Percentiles rank a stretch among this genome's conserved stretches.
Evolutionary conservation across 2,888 invertebrate species (phyloP).

Genomic region (Epirrhoe tristata): DNA sequence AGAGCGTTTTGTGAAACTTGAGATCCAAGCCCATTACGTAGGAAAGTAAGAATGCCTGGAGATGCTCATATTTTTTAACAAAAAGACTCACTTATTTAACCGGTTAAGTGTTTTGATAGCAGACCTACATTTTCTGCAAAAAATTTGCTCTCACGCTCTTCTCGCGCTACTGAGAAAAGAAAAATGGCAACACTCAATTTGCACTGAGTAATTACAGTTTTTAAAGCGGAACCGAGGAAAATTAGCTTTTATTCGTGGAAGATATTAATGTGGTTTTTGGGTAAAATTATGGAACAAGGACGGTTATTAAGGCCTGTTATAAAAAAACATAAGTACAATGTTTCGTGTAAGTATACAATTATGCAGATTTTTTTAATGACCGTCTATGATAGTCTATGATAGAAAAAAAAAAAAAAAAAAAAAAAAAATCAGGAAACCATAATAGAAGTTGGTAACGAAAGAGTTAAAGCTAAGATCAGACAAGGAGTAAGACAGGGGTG

Average conservation of each 20-base stretch:
- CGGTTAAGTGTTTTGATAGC: conserved; percentile 40
- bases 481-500: too few species aligned
- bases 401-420: too few species aligned
- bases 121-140: conserved; percentile 35
- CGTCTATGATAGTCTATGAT: too few species aligned
- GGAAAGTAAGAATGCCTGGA: conserved; percentile 34
- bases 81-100: conserved; percentile 33
- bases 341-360: background rate
- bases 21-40: conserved; percentile 31
- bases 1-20: conserved; percentile 29
- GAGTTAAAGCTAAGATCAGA: too few species aligned
- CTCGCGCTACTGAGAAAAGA: conserved; percentile 4
- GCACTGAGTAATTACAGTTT: conserved; percentile 13
- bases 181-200: conserved; percentile 9
- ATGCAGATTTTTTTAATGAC: too few species aligned
- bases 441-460: too few species aligned
- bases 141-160: conserved; percentile 28
- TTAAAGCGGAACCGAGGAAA: conserved; percentile 4
- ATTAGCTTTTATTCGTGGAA: conserved; percentile 11
- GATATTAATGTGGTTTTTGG: conserved; percentile 7
- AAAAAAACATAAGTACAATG: background rate
- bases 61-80: conserved; percentile 36
- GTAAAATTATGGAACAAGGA: background rate
- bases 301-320: background rate
- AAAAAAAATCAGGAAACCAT: too few species aligned